phyloP scores from a whole-genome alignment of 2,113 vertebrate genomes.

The Agapornis roseicollis region DNA sequence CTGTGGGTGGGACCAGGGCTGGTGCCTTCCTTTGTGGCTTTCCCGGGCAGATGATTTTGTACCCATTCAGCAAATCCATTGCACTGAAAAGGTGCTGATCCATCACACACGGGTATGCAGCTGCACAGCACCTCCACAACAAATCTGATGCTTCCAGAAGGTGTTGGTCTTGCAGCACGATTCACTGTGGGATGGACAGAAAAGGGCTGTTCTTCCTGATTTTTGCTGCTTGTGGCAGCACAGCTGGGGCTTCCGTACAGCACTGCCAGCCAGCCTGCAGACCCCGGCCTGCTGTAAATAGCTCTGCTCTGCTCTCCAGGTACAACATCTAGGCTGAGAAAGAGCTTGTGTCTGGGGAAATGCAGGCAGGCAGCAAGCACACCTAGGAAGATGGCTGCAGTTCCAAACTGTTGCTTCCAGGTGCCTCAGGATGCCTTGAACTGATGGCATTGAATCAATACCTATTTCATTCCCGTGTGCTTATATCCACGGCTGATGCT shows the following conservation, averaged over 20 bases:
- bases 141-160: slow-evolving; percentile 20
- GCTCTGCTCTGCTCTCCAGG: background rate
- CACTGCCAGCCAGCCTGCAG: background rate
- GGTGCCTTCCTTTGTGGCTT: background rate
- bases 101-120: fast-evolving
- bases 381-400: background rate
- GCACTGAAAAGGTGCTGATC: background rate
- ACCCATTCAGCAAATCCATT: background rate
- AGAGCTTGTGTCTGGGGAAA: background rate
- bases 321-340: background rate
- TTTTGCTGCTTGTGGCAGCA: background rate
- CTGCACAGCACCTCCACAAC: background rate
- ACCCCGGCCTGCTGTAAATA: background rate
- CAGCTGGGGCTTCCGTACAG: background rate
- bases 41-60: background rate
- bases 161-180: background rate
- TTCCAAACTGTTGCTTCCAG: background rate
- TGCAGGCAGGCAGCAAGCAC: background rate
- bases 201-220: background rate
- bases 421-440: background rate
- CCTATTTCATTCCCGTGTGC: background rate
- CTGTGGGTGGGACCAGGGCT: background rate
- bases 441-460: background rate
- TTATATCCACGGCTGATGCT: background rate
- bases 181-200: background rate